Evolutionary conservation across 2,797 vertebrate genomes (phyloP), one percentile per base, ranked within the genome.

Genomic region (Spea hammondii): DNA sequence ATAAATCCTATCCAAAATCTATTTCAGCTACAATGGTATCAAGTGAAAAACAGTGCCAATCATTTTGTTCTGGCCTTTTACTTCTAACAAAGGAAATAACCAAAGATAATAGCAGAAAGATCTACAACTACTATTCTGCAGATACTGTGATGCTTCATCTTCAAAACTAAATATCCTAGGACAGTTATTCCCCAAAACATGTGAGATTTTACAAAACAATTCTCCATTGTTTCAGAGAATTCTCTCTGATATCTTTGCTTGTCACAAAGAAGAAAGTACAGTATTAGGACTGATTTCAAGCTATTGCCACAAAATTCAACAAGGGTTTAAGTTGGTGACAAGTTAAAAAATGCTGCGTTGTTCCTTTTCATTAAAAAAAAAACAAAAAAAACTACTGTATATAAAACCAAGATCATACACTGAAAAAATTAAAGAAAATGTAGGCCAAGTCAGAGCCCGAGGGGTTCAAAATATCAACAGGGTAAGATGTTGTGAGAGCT

Each of bases 1-100:
- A 51, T 74, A 74, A 79, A 74, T 79, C 78, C 78, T 64, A 79
- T 79, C 72, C 78, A 79, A 79, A 79, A 74, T 75, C 78, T 79
- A 79, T 79, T 79, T 79, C 66, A 75, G 57, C 72, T 74, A 47
- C 65, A 74, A 72, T 17, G 62, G 72, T 59, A 32, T 74, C 57
- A 79, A 65, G 78, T 74, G 68, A 75, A 72, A 79, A 79, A 74
- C 6, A 79, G 72, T 79, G 78, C 78, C 78, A 79, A 79, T 79
- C 78, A 74, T 79, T 74, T 75, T 75, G 72, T 79, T 79, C 72
- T 75, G 78, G 78, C 78, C 72, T 79, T 32, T 79, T 75, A 79
- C 78, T 75, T 66, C 78, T 72, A 75, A 75, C 78, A 79, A 79
- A 79, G 62, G 78, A 79, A 79, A 79, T 74, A 79, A 79, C 65